phyloP scores from a whole-genome alignment of 2,797 vertebrate species.

The Trematomus bernacchii region DNA sequence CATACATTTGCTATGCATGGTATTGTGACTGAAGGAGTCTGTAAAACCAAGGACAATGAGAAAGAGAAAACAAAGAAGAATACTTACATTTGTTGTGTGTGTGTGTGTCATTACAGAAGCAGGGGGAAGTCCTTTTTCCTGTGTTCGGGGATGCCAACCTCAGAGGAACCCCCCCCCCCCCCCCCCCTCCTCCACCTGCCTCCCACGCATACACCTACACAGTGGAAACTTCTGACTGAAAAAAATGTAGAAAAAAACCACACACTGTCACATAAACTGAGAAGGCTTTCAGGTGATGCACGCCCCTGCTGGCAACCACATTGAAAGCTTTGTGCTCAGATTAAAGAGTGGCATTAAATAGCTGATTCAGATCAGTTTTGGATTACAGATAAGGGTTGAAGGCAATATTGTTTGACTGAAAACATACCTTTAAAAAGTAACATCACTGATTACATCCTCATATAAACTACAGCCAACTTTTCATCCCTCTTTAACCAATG shows the following conservation, averaged over 20 bases:
- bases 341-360: not conserved
- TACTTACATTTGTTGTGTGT: too few relatives aligned
- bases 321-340: not conserved
- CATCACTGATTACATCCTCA: too few relatives aligned
- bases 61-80: too few relatives aligned
- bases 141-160: slow-evolving; percentile 89
- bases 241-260: slow-evolving; percentile 18
- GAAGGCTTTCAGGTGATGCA: slow-evolving; percentile 27
- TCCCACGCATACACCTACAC: slow-evolving; percentile 80
- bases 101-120: slow-evolving; percentile 12
- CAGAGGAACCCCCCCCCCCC: slow-evolving; percentile 71
- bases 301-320: not conserved
- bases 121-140: slow-evolving; percentile 74
- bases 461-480: too few relatives aligned
- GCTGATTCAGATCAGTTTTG: not conserved
- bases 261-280: slow-evolving; percentile 22
- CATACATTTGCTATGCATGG: not conserved
- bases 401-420: too few relatives aligned
- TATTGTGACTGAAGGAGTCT: not conserved
- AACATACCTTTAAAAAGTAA: too few relatives aligned
- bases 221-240: slow-evolving; percentile 76
- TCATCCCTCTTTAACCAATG: too few relatives aligned
- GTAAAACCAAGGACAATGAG: too few relatives aligned
- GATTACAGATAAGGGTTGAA: not conserved
- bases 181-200: slow-evolving; percentile 72